Conservation (phyloP, 1,140 invertebrate species). For the Saccostrea glomerata region DNA sequence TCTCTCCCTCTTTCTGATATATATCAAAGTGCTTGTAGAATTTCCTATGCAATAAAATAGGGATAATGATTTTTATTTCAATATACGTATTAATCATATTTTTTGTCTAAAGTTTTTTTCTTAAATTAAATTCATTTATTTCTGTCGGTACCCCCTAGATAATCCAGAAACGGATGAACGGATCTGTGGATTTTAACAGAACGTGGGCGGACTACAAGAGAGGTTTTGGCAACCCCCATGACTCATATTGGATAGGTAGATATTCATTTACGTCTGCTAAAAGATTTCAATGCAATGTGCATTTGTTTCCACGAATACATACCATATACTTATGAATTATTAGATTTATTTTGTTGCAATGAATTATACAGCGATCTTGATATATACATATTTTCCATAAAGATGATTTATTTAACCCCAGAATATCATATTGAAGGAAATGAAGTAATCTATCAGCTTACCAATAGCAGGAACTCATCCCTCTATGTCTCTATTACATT, state of each 20-base stretch:
- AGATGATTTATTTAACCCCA: too few relatives aligned
- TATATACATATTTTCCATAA: too few relatives aligned
- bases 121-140: background rate
- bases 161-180: background rate
- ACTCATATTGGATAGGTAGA: background rate
- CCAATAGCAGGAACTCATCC: background rate
- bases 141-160: background rate
- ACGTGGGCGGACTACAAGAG: background rate
- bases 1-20: background rate
- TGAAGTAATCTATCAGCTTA: background rate
- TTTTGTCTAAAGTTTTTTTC: background rate
- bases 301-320: too few relatives aligned
- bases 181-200: background rate
- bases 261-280: too few relatives aligned
- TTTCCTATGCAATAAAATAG: background rate
- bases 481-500: background rate
- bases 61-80: background rate
- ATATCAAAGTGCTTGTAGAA: background rate
- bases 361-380: too few relatives aligned
- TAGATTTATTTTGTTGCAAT: too few relatives aligned
- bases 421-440: background rate
- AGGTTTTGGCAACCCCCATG: background rate
- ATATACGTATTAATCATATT: background rate
- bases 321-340: too few relatives aligned
- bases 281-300: too few relatives aligned